Evolutionary conservation across 2,888 invertebrate genomes (phyloP).

Genomic region (Helleia helle): DNA sequence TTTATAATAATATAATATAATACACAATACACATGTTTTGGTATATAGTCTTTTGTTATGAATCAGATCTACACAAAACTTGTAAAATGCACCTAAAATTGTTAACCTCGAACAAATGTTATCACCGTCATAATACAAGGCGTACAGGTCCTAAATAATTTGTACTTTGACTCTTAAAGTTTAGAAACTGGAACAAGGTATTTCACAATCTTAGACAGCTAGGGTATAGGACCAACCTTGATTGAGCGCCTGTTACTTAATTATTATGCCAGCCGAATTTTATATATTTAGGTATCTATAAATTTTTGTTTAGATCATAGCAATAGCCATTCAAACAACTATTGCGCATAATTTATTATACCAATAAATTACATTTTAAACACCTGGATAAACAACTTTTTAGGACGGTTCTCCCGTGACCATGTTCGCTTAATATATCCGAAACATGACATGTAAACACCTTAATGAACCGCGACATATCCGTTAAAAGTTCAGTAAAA

Average conservation of each 20-base stretch:
- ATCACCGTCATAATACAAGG: slow-evolving; percentile 28
- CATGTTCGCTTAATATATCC: no score
- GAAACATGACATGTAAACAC: no score
- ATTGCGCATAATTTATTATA: slow-evolving; percentile 25
- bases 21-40: no score
- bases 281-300: slow-evolving; percentile 21
- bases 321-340: slow-evolving; percentile 36
- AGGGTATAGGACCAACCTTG: slow-evolving; percentile 64
- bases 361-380: no score
- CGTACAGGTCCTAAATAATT: slow-evolving; percentile 60
- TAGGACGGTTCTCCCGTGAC: no score
- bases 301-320: slow-evolving; percentile 21
- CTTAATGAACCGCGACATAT: no score
- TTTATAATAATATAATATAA: no score
- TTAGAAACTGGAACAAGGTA: slow-evolving; percentile 33
- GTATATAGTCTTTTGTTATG: no score
- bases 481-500: no score
- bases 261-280: slow-evolving; percentile 66
- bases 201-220: slow-evolving; percentile 34
- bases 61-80: not conserved
- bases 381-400: no score
- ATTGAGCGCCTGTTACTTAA: slow-evolving; percentile 66
- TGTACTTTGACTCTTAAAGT: slow-evolving; percentile 59
- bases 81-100: slow-evolving; percentile 1
- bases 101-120: slow-evolving; percentile 11